Conservation (phyloP, 2,797 vertebrate species). For the Rhinatrema bivittatum region DNA sequence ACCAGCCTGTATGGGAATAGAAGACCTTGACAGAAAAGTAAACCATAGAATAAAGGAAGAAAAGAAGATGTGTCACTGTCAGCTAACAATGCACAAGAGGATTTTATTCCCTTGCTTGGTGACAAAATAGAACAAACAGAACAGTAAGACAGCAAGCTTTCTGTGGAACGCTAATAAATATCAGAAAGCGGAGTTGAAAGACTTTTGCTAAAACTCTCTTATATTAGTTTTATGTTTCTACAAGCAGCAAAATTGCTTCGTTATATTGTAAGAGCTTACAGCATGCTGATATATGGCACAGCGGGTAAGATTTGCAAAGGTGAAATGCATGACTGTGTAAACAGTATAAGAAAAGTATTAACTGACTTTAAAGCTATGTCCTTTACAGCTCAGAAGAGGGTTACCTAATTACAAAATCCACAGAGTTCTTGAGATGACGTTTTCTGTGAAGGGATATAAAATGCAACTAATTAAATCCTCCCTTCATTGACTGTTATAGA, state of each 20-base stretch:
- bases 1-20: rapidly evolving
- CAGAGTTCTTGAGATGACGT: too few relatives aligned
- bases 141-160: slow-evolving; percentile 27
- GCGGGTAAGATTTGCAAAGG: background rate
- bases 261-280: background rate
- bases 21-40: background rate
- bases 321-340: background rate
- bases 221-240: slow-evolving; percentile 2
- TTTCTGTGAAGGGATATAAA: too few relatives aligned
- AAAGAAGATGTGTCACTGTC: slow-evolving; percentile 24
- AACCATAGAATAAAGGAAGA: slow-evolving; percentile 12
- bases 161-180: slow-evolving; percentile 22
- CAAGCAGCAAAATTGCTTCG: slow-evolving; percentile 21
- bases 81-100: slow-evolving; percentile 21
- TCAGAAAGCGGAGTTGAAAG: slow-evolving; percentile 25
- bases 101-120: slow-evolving; percentile 28
- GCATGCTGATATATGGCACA: background rate
- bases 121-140: slow-evolving; percentile 28
- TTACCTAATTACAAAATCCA: too few relatives aligned
- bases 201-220: slow-evolving; percentile 10
- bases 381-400: too few relatives aligned
- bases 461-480: too few relatives aligned
- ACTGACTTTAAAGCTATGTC: too few relatives aligned
- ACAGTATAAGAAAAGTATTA: background rate
- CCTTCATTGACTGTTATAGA: too few relatives aligned